These are phyloP conservation scores for Hafferia zeledoni DNA, from an alignment of 2,797 vertebrate species.

Conservation along the genomic window DNA sequence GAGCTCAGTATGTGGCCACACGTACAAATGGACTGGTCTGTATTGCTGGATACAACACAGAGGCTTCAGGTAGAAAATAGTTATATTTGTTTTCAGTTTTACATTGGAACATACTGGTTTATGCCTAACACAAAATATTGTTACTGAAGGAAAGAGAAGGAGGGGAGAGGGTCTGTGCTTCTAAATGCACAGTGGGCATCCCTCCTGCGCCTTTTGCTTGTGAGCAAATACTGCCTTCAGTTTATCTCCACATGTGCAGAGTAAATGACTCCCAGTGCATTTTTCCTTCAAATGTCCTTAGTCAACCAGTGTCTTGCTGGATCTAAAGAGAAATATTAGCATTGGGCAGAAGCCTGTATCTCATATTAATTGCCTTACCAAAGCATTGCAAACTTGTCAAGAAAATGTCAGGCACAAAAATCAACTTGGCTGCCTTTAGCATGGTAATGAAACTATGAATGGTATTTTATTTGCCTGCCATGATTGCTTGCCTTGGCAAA, in stretches of 20 bases:
- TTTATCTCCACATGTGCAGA: constrained; percentile 33
- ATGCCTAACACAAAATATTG: background rate
- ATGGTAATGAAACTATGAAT: constrained; percentile 29
- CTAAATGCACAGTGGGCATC: background rate
- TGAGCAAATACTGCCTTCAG: constrained; percentile 16
- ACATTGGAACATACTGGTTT: background rate
- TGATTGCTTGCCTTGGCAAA: constrained; percentile 47
- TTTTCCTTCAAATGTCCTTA: constrained; percentile 12
- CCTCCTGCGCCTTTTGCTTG: background rate
- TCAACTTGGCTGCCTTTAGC: constrained; percentile 12
- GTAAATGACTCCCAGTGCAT: constrained; percentile 5
- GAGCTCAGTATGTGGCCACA: background rate
- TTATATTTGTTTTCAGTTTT: background rate
- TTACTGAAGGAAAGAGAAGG: background rate
- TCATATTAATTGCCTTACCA: constrained; percentile 33
- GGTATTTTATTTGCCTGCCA: constrained; percentile 1
- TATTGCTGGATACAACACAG: constrained; percentile 26
- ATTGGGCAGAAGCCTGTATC: constrained; percentile 17
- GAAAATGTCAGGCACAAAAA: constrained; percentile 47
- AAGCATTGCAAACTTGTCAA: constrained; percentile 64
- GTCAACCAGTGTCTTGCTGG: background rate
- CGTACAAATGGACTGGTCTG: background rate
- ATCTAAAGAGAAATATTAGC: constrained; percentile 33
- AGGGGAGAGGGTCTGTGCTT: constrained; percentile 14
- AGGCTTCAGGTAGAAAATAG: background rate